These are phyloP conservation scores for Stylophora pistillata DNA, from an alignment of 64 coral and sea anemone species.

Conservation along the genomic window DNA sequence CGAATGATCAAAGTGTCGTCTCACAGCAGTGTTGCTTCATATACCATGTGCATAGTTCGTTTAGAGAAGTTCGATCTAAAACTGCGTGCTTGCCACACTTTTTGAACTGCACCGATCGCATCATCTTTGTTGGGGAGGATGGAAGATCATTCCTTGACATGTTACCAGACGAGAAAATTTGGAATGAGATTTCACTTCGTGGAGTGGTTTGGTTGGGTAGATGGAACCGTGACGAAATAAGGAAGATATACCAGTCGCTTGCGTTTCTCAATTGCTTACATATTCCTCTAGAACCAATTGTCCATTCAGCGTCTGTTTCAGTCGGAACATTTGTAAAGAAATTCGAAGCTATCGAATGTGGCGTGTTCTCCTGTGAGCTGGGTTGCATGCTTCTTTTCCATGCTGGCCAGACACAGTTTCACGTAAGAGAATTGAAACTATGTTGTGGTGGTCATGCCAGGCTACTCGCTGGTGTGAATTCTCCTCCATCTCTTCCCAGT, in stretches of 20 bases:
- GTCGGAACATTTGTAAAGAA: too few species aligned
- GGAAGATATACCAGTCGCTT: too few species aligned
- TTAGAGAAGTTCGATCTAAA: background rate
- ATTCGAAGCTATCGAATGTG: too few species aligned
- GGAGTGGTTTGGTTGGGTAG: background rate
- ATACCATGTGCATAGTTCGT: background rate
- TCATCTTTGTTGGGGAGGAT: background rate
- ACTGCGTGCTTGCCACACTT: background rate
- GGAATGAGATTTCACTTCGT: too few species aligned
- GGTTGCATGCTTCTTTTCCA: background rate
- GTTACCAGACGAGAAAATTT: background rate
- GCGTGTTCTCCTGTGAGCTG: too few species aligned
- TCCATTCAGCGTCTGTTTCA: too few species aligned
- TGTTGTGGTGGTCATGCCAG: background rate
- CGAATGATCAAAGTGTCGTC: background rate
- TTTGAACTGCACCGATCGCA: background rate
- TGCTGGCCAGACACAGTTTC: too few species aligned
- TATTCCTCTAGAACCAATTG: too few species aligned
- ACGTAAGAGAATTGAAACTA: background rate
- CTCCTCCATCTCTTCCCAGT: too few species aligned
- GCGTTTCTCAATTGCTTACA: too few species aligned
- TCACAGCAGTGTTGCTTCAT: background rate
- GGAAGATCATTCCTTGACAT: background rate
- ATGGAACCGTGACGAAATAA: too few species aligned
- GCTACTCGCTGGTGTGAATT: background rate